A percentile compares a stretch with the other conserved stretches of the same genome.
phyloP scores from a whole-genome alignment of 2,888 invertebrate genomes.

The Rhagophthalmus giganteus region DNA sequence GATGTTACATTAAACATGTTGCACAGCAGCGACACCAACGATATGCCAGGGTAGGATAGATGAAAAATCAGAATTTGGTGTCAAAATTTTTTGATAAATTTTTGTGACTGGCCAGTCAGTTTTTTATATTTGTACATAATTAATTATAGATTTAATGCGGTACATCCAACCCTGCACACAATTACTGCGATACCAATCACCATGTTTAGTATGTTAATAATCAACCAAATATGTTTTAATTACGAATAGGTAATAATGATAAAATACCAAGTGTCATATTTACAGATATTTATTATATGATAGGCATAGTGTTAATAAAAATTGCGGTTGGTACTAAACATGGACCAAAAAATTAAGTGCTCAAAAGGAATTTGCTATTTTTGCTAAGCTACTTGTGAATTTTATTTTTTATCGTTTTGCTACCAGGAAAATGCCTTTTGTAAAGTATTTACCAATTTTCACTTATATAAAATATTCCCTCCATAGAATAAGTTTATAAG shows the following conservation, averaged over 20 bases:
- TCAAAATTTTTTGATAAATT: conserved; percentile 20
- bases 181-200: conserved; percentile 35
- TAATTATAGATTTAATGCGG: conserved; percentile 9
- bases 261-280: conserved; percentile 36
- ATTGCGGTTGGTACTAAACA: conserved; percentile 36
- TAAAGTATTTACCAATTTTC: conserved; percentile 33
- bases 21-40: conserved; percentile 14
- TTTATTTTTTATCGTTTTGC: conserved; percentile 35
- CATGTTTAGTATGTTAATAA: conserved; percentile 38
- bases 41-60: conserved; percentile 17
- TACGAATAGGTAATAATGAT: conserved; percentile 13
- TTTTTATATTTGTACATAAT: conserved; percentile 17
- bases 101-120: conserved; percentile 20
- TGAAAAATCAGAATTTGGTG: conserved; percentile 13
- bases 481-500: conserved; percentile 48
- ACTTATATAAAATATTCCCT: conserved; percentile 51
- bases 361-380: conserved; percentile 39
- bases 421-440: conserved; percentile 45
- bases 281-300: conserved; percentile 32
- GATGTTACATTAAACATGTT: conserved; percentile 21
- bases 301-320: conserved; percentile 24
- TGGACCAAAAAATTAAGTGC: conserved; percentile 40
- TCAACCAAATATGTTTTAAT: conserved; percentile 33
- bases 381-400: conserved; percentile 36
- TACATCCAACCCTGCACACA: conserved; percentile 27